phyloP scores from a whole-genome alignment of 1,140 invertebrate species.

The Subanguina moxae region DNA sequence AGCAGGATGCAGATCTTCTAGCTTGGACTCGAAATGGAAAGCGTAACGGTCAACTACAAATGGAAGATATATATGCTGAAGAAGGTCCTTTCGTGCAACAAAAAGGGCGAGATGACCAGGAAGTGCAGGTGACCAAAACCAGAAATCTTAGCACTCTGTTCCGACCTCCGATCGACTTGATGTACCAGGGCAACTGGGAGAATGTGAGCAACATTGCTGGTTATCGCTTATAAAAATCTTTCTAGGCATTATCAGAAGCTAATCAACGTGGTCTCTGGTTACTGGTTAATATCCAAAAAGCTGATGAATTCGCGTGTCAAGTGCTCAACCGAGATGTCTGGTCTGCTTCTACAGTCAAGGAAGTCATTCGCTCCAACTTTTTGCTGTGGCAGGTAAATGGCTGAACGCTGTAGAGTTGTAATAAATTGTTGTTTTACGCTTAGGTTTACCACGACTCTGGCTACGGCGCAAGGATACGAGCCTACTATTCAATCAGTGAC shows the following conservation, averaged over 20 bases:
- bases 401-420: background rate
- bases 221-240: background rate
- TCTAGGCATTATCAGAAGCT: slow-evolving; percentile 61
- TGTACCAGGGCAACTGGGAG: slow-evolving; percentile 69
- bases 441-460: slow-evolving; percentile 69
- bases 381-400: slow-evolving; percentile 72
- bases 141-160: slow-evolving; percentile 72
- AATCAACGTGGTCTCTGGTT: slow-evolving; percentile 70
- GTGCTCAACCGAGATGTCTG: slow-evolving; percentile 75
- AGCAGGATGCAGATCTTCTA: background rate
- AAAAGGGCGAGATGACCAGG: slow-evolving; percentile 4
- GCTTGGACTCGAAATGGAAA: background rate
- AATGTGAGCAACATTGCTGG: slow-evolving; percentile 50
- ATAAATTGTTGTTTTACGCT: slow-evolving; percentile 18
- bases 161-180: slow-evolving; percentile 71
- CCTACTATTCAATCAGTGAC: slow-evolving; percentile 70
- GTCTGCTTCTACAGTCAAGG: slow-evolving; percentile 69
- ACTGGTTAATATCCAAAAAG: slow-evolving; percentile 74
- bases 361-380: slow-evolving; percentile 70
- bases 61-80: background rate
- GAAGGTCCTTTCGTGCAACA: no score
- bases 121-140: slow-evolving; percentile 17
- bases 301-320: slow-evolving; percentile 72
- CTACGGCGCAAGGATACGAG: slow-evolving; percentile 69
- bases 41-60: background rate